Percentiles rank a stretch among this genome's conserved stretches.
phyloP scores from a whole-genome alignment of 2,888 invertebrate species.

The Hedychridium roseum region DNA sequence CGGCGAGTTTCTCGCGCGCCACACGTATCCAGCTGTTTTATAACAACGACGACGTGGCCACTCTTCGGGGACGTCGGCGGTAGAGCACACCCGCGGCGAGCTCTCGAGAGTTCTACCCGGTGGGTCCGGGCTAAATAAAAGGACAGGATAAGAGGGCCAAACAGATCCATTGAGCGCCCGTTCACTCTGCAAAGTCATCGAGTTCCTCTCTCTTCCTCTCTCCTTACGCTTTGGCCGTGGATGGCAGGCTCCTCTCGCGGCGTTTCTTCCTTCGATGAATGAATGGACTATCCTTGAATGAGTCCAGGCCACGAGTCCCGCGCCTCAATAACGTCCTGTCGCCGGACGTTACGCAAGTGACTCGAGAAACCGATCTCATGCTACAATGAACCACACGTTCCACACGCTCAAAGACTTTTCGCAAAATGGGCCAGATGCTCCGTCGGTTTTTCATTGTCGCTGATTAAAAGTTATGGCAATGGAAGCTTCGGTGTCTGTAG shows the following conservation, averaged over 20 bases:
- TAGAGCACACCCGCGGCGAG: conserved; percentile 13
- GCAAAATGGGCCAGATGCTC: no score
- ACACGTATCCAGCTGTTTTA: conserved; percentile 12
- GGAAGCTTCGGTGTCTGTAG: no score
- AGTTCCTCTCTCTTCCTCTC: conserved; percentile 10
- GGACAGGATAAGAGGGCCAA: conserved; percentile 32
- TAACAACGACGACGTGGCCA: conserved; percentile 12
- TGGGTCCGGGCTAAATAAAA: conserved; percentile 42
- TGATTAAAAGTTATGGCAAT: no score
- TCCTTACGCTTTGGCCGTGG: conserved; percentile 6
- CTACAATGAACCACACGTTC: no score
- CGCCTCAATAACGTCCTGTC: background rate
- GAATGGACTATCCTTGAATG: background rate
- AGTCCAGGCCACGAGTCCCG: background rate
- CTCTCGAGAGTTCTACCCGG: conserved; percentile 30
- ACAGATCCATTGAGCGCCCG: conserved; percentile 37
- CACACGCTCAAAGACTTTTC: no score
- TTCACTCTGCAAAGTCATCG: conserved; percentile 23
- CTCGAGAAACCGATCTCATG: no score
- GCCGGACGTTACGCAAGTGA: no score
- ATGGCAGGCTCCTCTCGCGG: no score
- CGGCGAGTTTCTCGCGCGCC: conserved; percentile 12
- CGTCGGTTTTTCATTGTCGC: no score
- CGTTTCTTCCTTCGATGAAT: no score
- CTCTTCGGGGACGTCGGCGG: conserved; percentile 26